Conservation (phyloP, 2,797 vertebrate species). For the Paratrypauchen microcephalus region DNA sequence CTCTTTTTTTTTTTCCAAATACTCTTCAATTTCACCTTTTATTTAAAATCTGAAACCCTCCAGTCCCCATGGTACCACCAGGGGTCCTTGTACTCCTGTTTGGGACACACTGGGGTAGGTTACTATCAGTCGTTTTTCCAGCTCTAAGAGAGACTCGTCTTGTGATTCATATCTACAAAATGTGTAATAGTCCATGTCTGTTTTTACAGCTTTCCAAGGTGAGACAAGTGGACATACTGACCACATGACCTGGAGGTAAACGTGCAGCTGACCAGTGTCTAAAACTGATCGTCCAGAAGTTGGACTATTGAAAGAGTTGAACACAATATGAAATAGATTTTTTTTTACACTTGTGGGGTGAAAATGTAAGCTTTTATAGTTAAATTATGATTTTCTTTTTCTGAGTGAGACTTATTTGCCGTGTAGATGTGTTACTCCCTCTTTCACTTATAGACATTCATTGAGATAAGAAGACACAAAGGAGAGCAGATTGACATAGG, state of each 20-base stretch:
- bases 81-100: no score
- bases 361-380: neutral
- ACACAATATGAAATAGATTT: neutral
- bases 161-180: neutral
- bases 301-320: neutral
- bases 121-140: neutral
- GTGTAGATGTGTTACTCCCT: neutral
- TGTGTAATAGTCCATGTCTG: neutral
- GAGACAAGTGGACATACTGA: slow-evolving; percentile 57
- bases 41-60: no score
- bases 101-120: neutral
- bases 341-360: neutral
- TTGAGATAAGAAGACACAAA: slow-evolving; percentile 31
- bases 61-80: no score
- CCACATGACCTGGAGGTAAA: slow-evolving; percentile 38
- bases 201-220: slow-evolving; percentile 73
- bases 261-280: neutral
- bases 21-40: no score
- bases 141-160: neutral
- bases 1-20: no score
- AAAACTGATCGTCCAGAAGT: neutral
- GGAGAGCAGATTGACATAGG: slow-evolving; percentile 89
- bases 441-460: neutral
- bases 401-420: neutral
- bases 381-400: neutral